Conservation (phyloP, 2,797 vertebrate genomes). For the Cryptoblepharus egeriae region DNA sequence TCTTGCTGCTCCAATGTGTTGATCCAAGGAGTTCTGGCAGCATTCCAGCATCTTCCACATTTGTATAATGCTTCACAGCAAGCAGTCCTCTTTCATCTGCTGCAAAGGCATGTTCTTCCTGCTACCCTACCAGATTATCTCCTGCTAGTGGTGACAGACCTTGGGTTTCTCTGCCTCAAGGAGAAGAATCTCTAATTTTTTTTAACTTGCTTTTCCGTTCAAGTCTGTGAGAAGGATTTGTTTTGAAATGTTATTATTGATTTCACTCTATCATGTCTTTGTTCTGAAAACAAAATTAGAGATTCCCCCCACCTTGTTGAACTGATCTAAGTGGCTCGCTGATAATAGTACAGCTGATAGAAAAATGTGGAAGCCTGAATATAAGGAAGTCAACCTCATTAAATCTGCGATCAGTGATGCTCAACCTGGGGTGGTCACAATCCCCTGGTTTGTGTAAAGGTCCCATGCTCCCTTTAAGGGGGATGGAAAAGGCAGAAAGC, state of each 20-base stretch:
- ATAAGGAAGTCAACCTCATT: neutral
- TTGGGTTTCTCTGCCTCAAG: slow-evolving; percentile 55
- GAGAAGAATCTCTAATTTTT: too few relatives aligned
- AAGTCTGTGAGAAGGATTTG: slow-evolving; percentile 57
- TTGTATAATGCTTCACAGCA: slow-evolving; percentile 38
- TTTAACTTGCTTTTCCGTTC: too few relatives aligned
- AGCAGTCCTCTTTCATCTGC: slow-evolving; percentile 56
- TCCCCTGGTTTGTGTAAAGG: too few relatives aligned
- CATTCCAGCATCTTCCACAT: slow-evolving; percentile 36
- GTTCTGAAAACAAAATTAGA: slow-evolving; percentile 25
- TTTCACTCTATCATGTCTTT: slow-evolving; percentile 23
- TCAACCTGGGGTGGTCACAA: too few relatives aligned
- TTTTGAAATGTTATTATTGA: slow-evolving; percentile 46
- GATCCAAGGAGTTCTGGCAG: slow-evolving; percentile 55
- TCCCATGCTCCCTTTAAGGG: too few relatives aligned
- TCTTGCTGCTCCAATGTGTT: slow-evolving; percentile 26
- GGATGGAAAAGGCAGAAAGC: too few relatives aligned
- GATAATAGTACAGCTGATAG: neutral
- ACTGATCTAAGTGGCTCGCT: neutral
- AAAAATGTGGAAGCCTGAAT: neutral
- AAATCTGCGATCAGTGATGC: too few relatives aligned
- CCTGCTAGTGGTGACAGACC: slow-evolving; percentile 37
- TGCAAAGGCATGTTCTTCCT: slow-evolving; percentile 53
- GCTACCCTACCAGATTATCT: slow-evolving; percentile 52
- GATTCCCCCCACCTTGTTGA: neutral